A percentile compares a stretch with the other conserved stretches of the same genome.
Conservation (phyloP, 2,888 invertebrate species). For the Enchytraeus crypticus region DNA sequence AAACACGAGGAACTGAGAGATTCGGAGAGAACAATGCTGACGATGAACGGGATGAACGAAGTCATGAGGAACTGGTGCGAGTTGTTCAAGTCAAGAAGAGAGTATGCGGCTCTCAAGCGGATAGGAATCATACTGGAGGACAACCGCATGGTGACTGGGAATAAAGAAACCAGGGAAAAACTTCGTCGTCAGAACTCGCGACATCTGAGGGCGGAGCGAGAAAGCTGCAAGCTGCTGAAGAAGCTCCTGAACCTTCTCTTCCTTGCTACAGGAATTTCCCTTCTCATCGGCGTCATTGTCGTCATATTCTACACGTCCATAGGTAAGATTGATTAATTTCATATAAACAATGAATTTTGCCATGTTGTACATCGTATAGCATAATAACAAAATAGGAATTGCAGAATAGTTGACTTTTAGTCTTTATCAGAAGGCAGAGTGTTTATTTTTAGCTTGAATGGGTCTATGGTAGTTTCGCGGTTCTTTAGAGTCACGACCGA, state of each 20-base stretch:
- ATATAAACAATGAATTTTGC: too few relatives aligned
- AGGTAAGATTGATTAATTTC: too few relatives aligned
- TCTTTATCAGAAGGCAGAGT: too few relatives aligned
- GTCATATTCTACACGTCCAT: not conserved
- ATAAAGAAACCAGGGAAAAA: not conserved
- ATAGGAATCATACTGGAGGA: not conserved
- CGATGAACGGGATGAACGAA: too few relatives aligned
- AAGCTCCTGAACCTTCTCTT: not conserved
- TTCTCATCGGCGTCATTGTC: not conserved
- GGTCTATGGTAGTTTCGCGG: too few relatives aligned
- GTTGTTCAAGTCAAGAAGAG: not conserved
- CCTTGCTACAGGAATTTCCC: not conserved
- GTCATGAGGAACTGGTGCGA: conserved; percentile 1
- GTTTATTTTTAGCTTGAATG: too few relatives aligned
- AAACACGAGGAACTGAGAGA: too few relatives aligned
- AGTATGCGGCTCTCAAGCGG: conserved; percentile 2
- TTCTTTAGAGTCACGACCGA: too few relatives aligned
- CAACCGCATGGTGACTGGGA: not conserved
- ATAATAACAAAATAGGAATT: too few relatives aligned
- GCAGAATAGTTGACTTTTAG: too few relatives aligned
- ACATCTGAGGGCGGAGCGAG: not conserved
- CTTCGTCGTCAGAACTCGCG: not conserved
- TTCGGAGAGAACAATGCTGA: too few relatives aligned
- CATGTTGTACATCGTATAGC: too few relatives aligned
- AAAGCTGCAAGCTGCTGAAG: not conserved